Conservation (phyloP, 2,888 invertebrate species). For the Netelia inedita region DNA sequence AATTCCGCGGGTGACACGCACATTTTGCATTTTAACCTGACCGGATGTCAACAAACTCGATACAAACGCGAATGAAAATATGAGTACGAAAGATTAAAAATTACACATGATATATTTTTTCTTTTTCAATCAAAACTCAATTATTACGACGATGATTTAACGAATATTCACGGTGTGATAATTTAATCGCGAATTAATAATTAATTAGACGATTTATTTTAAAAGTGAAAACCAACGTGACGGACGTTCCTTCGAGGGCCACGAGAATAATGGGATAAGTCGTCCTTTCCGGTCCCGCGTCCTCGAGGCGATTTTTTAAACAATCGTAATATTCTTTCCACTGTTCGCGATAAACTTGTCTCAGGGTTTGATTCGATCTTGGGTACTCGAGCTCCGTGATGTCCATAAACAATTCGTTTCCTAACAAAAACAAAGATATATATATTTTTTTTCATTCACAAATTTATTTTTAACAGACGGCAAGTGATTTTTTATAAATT, state of each 20-base stretch:
- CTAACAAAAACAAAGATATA: slow-evolving; percentile 55
- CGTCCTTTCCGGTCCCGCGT: slow-evolving; percentile 81
- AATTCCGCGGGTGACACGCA: slow-evolving; percentile 86
- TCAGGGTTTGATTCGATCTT: slow-evolving; percentile 83
- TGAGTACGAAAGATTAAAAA: slow-evolving; percentile 26
- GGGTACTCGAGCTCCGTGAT: slow-evolving; percentile 85
- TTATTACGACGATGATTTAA: not conserved
- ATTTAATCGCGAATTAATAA: not conserved
- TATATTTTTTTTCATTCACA: slow-evolving; percentile 55
- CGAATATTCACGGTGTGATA: not conserved
- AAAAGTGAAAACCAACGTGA: slow-evolving; percentile 80
- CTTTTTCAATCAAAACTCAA: not conserved
- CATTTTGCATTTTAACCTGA: slow-evolving; percentile 86
- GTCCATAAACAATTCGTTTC: slow-evolving; percentile 70
- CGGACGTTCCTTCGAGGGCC: slow-evolving; percentile 85
- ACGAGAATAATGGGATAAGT: slow-evolving; percentile 82
- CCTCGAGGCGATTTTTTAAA: slow-evolving; percentile 81
- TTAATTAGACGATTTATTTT: not conserved
- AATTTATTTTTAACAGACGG: no score
- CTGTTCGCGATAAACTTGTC: slow-evolving; percentile 82
- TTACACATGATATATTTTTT: no score
- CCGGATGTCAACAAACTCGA: not conserved
- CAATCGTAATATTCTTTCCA: slow-evolving; percentile 88
- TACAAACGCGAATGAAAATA: slow-evolving; percentile 10
- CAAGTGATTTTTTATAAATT: no score